A percentile compares a stretch with the other conserved stretches of the same genome.
Conservation (phyloP, 2,113 vertebrate species). For the Alethe castanea region DNA sequence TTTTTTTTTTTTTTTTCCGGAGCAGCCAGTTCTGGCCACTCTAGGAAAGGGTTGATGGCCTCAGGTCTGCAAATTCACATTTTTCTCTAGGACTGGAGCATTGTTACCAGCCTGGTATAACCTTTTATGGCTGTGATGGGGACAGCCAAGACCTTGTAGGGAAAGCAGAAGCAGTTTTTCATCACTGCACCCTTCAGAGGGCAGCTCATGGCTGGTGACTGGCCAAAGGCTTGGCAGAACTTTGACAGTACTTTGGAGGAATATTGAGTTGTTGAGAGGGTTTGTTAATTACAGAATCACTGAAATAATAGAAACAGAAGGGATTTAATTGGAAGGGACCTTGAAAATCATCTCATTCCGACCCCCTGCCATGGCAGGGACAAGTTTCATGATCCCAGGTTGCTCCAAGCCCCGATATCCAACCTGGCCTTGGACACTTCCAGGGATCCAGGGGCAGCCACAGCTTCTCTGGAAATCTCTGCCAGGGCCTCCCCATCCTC, state of each 20-base stretch:
- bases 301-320: not conserved
- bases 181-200: not conserved
- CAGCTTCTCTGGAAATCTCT: not conserved
- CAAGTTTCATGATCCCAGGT: fast-evolving
- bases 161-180: not conserved
- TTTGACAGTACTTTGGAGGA: not conserved
- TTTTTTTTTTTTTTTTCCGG: not conserved
- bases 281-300: not conserved
- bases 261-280: not conserved
- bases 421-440: not conserved
- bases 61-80: not conserved
- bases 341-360: not conserved
- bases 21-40: not conserved
- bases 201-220: not conserved
- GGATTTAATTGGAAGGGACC: not conserved
- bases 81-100: not conserved
- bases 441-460: not conserved
- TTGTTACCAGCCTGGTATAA: not conserved
- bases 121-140: not conserved
- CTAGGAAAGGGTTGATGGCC: not conserved
- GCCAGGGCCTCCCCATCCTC: fast-evolving
- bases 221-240: not conserved
- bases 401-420: not conserved
- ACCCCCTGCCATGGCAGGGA: not conserved
- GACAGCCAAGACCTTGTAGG: not conserved